phyloP scores from a whole-genome alignment of 1,140 invertebrate species.

The Drosophila triauraria region DNA sequence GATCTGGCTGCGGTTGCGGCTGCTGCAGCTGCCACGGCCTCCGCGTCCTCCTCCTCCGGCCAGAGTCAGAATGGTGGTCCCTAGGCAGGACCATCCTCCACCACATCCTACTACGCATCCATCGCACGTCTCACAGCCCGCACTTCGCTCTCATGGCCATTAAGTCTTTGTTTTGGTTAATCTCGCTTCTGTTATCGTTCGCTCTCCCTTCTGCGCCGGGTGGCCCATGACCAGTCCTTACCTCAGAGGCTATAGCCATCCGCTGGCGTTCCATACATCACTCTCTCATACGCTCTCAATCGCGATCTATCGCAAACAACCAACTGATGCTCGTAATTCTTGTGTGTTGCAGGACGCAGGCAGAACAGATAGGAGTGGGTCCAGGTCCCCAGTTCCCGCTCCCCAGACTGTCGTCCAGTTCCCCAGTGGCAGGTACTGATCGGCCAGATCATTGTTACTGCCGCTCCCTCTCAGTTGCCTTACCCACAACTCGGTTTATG shows the following conservation, averaged over 20 bases:
- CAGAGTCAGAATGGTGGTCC: conserved; percentile 60
- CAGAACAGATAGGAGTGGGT: conserved; percentile 40
- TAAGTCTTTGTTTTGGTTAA: conserved; percentile 7
- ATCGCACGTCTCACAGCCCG: conserved; percentile 11
- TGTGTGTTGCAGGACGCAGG: conserved; percentile 68
- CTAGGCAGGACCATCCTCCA: conserved; percentile 34
- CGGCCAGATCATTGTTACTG: conserved; percentile 21
- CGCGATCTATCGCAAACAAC: conserved; percentile 2
- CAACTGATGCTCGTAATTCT: conserved; percentile 42
- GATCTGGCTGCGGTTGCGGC: conserved; percentile 72
- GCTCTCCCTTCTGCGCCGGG: not conserved
- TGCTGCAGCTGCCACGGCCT: conserved; percentile 65
- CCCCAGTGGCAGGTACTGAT: not conserved
- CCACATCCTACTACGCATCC: conserved; percentile 12
- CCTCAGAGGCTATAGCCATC: conserved; percentile 35
- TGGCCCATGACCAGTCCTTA: conserved; percentile 11
- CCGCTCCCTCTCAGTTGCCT: conserved; percentile 17
- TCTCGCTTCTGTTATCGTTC: conserved; percentile 9
- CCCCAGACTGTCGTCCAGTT: conserved; percentile 6
- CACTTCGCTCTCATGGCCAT: not conserved
- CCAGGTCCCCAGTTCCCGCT: not conserved
- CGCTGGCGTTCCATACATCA: conserved; percentile 16
- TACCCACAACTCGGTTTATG: conserved; percentile 4
- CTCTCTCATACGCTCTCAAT: not conserved
- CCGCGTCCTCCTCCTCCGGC: conserved; percentile 45